phyloP scores from a whole-genome alignment of 2,797 vertebrate genomes.

The Sternotherus odoratus region DNA sequence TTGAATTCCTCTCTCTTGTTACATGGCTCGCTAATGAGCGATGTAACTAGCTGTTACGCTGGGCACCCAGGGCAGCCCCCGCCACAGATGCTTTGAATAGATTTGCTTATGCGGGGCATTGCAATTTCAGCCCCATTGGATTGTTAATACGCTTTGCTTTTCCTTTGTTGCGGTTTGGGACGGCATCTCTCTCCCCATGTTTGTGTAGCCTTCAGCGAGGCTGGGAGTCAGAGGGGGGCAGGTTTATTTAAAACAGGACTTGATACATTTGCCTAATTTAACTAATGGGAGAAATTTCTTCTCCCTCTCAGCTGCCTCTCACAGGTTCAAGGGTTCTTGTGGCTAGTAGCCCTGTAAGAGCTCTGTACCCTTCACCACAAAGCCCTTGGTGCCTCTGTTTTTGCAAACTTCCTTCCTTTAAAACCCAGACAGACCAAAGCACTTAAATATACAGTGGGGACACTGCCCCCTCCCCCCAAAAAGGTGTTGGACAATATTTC shows the following conservation, averaged over 20 bases:
- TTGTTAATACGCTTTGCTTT: background rate
- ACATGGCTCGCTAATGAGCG: conserved; percentile 44
- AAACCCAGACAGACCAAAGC: background rate
- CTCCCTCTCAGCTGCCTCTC: background rate
- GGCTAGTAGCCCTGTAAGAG: background rate
- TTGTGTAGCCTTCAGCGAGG: background rate
- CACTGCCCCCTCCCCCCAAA: background rate
- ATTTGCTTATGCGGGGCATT: background rate
- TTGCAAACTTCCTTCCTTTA: rapidly evolving
- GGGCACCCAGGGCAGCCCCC: background rate
- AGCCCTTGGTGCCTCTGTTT: background rate
- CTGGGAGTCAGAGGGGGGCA: conserved; percentile 16
- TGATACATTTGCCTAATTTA: conserved; percentile 37
- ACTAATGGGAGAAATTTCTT: background rate
- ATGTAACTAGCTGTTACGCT: background rate
- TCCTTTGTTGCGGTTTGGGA: background rate
- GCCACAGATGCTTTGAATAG: background rate
- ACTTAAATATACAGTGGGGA: background rate
- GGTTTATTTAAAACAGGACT: conserved; percentile 46
- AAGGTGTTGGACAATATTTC: background rate
- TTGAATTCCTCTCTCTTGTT: conserved; percentile 42
- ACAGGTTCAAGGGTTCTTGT: background rate
- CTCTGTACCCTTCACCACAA: background rate
- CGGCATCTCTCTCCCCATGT: background rate
- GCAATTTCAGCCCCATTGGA: background rate